Conservation (phyloP, 2,113 vertebrate species). For the Siniperca chuatsi region DNA sequence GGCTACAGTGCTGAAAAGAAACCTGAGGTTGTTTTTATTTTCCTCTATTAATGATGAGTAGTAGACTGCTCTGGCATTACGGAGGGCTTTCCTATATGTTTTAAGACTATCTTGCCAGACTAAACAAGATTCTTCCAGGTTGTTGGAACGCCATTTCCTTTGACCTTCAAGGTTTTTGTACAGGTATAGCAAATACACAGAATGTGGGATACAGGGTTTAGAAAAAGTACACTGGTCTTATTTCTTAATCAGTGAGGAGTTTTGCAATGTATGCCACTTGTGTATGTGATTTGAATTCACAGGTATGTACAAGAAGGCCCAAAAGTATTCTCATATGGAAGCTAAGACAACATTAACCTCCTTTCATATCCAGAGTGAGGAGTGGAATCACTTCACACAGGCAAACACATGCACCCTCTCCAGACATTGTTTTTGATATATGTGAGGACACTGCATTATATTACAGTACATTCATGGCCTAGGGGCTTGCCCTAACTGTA, state of each 20-base stretch:
- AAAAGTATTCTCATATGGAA: neutral
- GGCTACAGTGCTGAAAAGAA: too few relatives aligned
- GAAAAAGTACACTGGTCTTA: neutral
- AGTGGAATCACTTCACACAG: neutral
- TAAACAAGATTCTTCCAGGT: too few relatives aligned
- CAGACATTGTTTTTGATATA: conserved; percentile 1
- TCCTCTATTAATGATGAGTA: too few relatives aligned
- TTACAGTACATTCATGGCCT: neutral
- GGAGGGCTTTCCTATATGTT: too few relatives aligned
- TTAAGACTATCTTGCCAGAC: too few relatives aligned
- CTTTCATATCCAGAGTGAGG: neutral
- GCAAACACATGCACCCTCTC: neutral
- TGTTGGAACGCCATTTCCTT: too few relatives aligned
- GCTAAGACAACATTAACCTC: neutral
- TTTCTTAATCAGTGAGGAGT: neutral
- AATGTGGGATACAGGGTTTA: neutral
- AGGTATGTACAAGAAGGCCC: neutral
- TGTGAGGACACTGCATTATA: neutral
- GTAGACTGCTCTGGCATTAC: too few relatives aligned
- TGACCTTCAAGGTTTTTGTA: neutral
- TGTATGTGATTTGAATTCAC: neutral
- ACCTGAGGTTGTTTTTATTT: too few relatives aligned
- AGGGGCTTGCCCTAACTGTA: too few relatives aligned
- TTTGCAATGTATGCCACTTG: neutral
- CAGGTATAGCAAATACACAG: neutral